Evolutionary conservation across 2,888 invertebrate species (phyloP), one percentile per base, ranked within the genome.

Genomic region (Anoplius nigerrimus): DNA sequence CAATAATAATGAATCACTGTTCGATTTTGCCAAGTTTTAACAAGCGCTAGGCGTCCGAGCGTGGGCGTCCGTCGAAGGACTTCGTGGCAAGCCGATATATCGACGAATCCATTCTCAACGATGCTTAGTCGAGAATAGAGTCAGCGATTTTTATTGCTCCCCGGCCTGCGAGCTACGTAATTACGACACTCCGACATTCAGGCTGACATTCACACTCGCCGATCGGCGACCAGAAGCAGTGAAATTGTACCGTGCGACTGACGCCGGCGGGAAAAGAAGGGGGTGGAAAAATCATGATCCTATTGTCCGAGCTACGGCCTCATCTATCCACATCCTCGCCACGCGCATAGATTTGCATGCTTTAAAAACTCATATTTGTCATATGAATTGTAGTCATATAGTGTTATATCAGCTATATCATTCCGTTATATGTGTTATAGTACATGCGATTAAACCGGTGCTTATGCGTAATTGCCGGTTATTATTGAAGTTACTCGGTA

Each of bases 1-100:
- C 11, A 51, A 68, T 72, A 62, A 72, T 64, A 75, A 75, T 72
- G 69, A 65, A 74, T 76, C 68, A 71, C 57, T 52, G 48, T 21
- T 60, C 54, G 66, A 73, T 73, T 68, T 68, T 20, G 72, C 72
- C 20, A 66, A 59, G 60, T 76, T 76, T 70, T 64, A 73, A 43
- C 73, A 73, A 34, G 34, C 34, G 34, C 24, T 24, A 24, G 24
- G 24, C 24, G 24, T 24, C 24, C 24, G 24, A 4, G 6, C 34
- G 48, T 48, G 48, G 48, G 48, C 48, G 13, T 8, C 11, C 6
- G 13, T 18, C 48, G 48, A 48, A 48, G 48, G 48, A 48, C 48
- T 48, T n/a, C 11, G 48, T 5, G 11, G 16, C n/a, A 48, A 48
- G 48, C 1, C 48, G 48, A 48, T 48, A 43, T 62, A 57, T 67